Conservation (phyloP, 2,113 vertebrate species). For the Struthio camelus region DNA sequence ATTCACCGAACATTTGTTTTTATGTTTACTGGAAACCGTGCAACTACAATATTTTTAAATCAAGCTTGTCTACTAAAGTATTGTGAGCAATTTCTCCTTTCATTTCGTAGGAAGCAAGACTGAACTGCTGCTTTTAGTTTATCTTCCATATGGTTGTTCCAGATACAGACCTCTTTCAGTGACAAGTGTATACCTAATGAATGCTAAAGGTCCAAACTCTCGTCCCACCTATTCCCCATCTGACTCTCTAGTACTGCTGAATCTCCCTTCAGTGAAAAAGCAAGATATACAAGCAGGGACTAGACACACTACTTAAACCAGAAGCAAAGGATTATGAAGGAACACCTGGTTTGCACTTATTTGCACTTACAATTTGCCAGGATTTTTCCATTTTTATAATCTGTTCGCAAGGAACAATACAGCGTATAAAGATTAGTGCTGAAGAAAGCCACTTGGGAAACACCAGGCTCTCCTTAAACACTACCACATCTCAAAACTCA, state of each 20-base stretch:
- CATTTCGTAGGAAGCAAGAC: neutral
- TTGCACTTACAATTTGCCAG: neutral
- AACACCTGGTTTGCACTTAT: neutral
- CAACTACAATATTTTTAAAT: neutral
- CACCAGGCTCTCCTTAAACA: neutral
- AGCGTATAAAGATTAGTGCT: neutral
- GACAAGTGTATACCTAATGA: neutral
- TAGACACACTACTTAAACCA: neutral
- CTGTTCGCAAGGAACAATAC: neutral
- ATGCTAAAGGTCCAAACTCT: neutral
- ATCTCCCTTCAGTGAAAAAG: neutral
- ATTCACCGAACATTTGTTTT: neutral
- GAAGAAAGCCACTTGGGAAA: neutral
- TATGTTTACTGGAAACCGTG: neutral
- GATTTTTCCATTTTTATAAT: neutral
- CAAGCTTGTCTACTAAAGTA: neutral
- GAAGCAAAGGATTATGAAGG: neutral
- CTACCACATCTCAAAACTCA: neutral
- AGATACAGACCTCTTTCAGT: neutral
- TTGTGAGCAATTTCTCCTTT: neutral
- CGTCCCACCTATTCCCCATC: neutral
- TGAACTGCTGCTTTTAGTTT: neutral
- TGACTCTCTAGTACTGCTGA: neutral
- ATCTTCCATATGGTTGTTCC: neutral
- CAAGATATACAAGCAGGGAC: neutral